These are phyloP conservation scores for Epizoanthus stellaris DNA, from an alignment of 92 coral and sea anemone genomes.

Conservation along the genomic window DNA sequence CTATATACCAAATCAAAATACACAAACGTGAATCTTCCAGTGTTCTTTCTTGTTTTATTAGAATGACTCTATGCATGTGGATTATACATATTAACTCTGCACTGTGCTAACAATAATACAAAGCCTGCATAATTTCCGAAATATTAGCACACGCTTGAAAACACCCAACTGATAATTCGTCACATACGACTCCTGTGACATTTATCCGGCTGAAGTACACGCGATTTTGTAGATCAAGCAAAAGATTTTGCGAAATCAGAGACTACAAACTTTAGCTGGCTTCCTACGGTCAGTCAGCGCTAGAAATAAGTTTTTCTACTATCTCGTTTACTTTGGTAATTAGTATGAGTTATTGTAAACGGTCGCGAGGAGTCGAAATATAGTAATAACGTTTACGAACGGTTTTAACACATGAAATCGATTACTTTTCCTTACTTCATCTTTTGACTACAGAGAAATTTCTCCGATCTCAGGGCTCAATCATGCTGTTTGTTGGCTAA, in stretches of 20 bases:
- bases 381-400: background rate
- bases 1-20: background rate
- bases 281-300: background rate
- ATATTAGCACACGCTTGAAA: constrained; percentile 15
- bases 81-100: background rate
- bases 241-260: background rate
- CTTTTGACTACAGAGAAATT: background rate
- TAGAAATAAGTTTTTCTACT: background rate
- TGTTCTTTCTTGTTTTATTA: background rate
- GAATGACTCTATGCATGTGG: background rate
- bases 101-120: background rate
- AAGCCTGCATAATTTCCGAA: constrained; percentile 8
- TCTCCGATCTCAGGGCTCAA: background rate
- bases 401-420: background rate
- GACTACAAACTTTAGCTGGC: background rate
- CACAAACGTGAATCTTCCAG: background rate
- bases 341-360: background rate
- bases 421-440: background rate
- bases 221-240: background rate
- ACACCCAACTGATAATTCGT: background rate
- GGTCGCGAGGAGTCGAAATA: background rate
- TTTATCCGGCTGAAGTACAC: background rate
- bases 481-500: background rate
- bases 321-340: constrained; percentile 13
- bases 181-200: background rate